Conservation (phyloP, 2,797 vertebrate species). For the Notolabrus celidotus region DNA sequence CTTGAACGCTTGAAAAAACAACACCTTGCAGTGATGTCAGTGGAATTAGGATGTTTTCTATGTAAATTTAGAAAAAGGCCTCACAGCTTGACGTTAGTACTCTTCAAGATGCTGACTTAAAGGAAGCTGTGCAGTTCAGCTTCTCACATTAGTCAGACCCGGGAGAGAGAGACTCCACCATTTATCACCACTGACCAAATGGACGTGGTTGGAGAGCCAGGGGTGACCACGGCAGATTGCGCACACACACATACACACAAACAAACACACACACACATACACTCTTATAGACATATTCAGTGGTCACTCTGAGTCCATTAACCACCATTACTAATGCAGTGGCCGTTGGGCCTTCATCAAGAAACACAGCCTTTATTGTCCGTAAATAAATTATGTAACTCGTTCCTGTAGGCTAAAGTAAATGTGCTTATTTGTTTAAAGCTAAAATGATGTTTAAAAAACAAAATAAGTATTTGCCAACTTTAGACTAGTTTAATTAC, state of each 20-base stretch:
- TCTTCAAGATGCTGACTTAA: constrained; percentile 51
- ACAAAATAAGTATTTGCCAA: constrained; percentile 10
- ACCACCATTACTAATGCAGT: constrained; percentile 89
- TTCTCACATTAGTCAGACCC: constrained; percentile 72
- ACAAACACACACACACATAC: constrained; percentile 33
- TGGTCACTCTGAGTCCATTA: constrained; percentile 89
- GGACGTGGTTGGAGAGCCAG: constrained; percentile 77
- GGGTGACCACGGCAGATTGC: constrained; percentile 79
- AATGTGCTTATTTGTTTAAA: constrained; percentile 78
- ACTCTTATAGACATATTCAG: constrained; percentile 71
- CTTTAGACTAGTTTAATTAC: background rate
- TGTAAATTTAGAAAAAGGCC: constrained; percentile 48
- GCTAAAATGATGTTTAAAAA: constrained; percentile 22
- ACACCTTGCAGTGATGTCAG: constrained; percentile 16
- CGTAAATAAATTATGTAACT: constrained; percentile 82
- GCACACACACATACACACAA: constrained; percentile 1
- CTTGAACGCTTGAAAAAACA: constrained; percentile 12
- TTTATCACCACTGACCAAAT: constrained; percentile 86
- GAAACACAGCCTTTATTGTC: constrained; percentile 69
- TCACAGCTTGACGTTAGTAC: constrained; percentile 37
- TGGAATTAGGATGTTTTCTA: constrained; percentile 10
- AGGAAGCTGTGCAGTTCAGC: constrained; percentile 50
- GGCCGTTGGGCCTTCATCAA: constrained; percentile 82
- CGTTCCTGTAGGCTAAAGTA: constrained; percentile 73
- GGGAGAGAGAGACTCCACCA: constrained; percentile 66